These are phyloP conservation scores for Neotragus moschatus DNA, from an alignment of 2,113 vertebrate genomes.

Conservation along the genomic window DNA sequence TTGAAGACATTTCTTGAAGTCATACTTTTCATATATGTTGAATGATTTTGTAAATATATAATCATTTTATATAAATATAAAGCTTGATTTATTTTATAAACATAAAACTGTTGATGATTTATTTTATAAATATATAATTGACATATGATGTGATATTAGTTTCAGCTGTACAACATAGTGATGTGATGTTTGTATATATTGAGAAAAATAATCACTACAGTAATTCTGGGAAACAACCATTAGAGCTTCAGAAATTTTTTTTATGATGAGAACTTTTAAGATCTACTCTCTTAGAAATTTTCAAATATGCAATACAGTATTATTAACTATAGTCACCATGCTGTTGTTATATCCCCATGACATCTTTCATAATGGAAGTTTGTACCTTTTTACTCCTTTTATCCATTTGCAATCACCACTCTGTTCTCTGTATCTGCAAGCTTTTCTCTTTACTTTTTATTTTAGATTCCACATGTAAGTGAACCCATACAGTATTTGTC, in stretches of 20 bases:
- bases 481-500: neutral
- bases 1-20: neutral
- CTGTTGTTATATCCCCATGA: neutral
- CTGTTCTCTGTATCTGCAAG: neutral
- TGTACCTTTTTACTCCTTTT: neutral
- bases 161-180: neutral
- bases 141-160: neutral
- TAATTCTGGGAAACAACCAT: neutral
- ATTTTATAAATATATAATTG: neutral
- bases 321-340: neutral
- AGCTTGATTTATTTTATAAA: neutral
- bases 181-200: neutral
- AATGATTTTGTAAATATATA: neutral
- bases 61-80: neutral
- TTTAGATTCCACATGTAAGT: neutral
- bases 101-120: neutral
- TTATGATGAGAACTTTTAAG: neutral
- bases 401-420: neutral
- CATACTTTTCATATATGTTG: constrained; percentile 10
- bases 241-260: neutral
- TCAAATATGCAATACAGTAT: neutral
- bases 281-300: neutral
- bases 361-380: neutral
- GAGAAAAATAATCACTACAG: neutral
- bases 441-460: neutral